These are phyloP conservation scores for Sinelater perroti DNA, from an alignment of 2,888 invertebrate species.

Conservation along the genomic window DNA sequence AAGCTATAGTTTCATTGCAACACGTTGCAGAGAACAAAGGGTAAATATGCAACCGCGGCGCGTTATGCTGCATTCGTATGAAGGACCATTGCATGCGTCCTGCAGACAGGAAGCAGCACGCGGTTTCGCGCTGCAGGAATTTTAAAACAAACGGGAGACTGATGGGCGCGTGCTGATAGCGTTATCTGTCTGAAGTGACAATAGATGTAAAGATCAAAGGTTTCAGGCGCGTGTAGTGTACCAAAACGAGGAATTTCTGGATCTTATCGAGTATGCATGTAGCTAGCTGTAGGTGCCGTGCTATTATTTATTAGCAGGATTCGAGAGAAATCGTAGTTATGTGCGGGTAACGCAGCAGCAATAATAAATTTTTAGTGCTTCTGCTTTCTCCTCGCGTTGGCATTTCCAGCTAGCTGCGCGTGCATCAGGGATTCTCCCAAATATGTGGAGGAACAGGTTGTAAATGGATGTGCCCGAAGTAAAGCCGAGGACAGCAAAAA, in stretches of 20 bases:
- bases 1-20: slow-evolving; percentile 1
- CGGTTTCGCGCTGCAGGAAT: slow-evolving; percentile 4
- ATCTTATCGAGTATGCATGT: too few relatives aligned
- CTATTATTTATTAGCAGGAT: too few relatives aligned
- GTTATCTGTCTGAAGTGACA: neutral
- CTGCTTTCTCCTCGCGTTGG: slow-evolving; percentile 3
- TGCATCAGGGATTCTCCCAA: neutral
- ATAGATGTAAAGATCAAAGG: slow-evolving; percentile 7
- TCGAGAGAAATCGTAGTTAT: slow-evolving; percentile 13
- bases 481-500: neutral
- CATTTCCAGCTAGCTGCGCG: neutral
- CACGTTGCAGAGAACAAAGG: slow-evolving; percentile 7
- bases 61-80: slow-evolving; percentile 8
- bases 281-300: too few relatives aligned
- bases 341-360: neutral
- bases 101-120: slow-evolving; percentile 20
- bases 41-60: slow-evolving; percentile 4
- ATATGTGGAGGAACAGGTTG: slow-evolving; percentile 11
- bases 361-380: slow-evolving; percentile 1
- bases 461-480: neutral
- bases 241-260: too few relatives aligned
- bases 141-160: neutral
- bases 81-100: slow-evolving; percentile 17
- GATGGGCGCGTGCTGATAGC: neutral
- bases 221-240: too few relatives aligned